Evolutionary conservation across 2,113 vertebrate genomes (phyloP), one percentile per base, ranked within the genome.

Genomic region (Syngnathus floridae): DNA sequence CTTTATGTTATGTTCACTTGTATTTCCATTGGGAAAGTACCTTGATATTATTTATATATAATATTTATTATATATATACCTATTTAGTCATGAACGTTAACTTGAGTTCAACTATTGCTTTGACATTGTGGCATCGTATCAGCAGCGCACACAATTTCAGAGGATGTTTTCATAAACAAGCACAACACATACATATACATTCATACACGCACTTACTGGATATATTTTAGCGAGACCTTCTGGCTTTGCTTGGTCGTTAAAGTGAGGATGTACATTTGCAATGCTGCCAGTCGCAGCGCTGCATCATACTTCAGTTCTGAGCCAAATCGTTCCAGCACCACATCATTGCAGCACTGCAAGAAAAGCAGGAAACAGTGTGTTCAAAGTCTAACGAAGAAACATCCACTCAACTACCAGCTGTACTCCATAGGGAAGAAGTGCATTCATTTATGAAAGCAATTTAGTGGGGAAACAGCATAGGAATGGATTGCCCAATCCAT

Each of bases 201-300:
- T 31, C 64, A 60, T 31, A 31, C 51, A 38, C 37, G 26, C 46
- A 43, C 95, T 95, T 90, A 98, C 96, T 98, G 95, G 75, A 98
- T 97, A 70, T 96, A 98, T 75, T 98, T 98, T 58, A 98, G 92
- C 0, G 96, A 98, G 76, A 98, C 95, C 88, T 97, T 98, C 89
- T 97, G 96, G 9, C 91, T 95, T 79, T 96, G 95, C 77, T 93
- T 94, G 67, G 94, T 95, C 60, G 93, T 95, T 76, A 98, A 93
- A 46, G 93, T 96, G 74, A 95, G 92, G 81, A 98, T 94, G 79
- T 97, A 98, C 95, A 98, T 98, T 84, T 98, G 96, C 79, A 98
- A 82, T 0, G 96, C 96, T 8, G 95, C 95, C 81, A 98, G 76
- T 67, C 95, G 83, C 59, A 98, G 88, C 65, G 93, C 96, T 0